Conservation (phyloP, 2,113 vertebrate species). For the Planiliza haematocheilus region DNA sequence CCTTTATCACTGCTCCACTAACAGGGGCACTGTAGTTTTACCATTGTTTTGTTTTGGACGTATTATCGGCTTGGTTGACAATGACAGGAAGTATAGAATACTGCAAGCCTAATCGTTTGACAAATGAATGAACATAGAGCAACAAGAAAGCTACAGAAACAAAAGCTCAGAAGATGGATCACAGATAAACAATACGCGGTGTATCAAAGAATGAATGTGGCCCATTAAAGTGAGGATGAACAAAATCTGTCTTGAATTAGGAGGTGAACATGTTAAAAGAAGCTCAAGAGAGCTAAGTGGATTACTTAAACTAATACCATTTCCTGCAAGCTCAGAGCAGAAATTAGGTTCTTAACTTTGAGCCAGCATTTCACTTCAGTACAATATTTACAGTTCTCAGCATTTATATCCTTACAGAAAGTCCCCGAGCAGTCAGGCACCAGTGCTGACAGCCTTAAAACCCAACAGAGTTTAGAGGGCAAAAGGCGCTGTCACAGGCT, state of each 20-base stretch:
- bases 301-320: slow-evolving; percentile 34
- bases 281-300: slow-evolving; percentile 26
- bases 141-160: slow-evolving; percentile 2
- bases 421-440: slow-evolving; percentile 56
- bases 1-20: too few relatives aligned
- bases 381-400: slow-evolving; percentile 60
- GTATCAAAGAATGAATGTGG: slow-evolving; percentile 15
- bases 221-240: slow-evolving; percentile 5
- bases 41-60: neutral
- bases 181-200: slow-evolving; percentile 14
- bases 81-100: neutral
- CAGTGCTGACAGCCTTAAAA: slow-evolving; percentile 67
- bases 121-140: neutral
- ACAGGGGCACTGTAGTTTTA: too few relatives aligned
- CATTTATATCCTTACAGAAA: slow-evolving; percentile 57
- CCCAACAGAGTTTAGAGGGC: slow-evolving; percentile 66
- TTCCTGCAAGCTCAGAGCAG: slow-evolving; percentile 39
- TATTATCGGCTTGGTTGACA: slow-evolving; percentile 10
- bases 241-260: slow-evolving; percentile 1
- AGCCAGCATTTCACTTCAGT: slow-evolving; percentile 31
- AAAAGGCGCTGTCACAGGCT: slow-evolving; percentile 67
- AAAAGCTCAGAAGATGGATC: neutral
- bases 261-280: slow-evolving; percentile 16
- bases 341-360: slow-evolving; percentile 25
- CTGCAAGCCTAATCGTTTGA: neutral